Evolutionary conservation across 2,113 vertebrate species (phyloP).

Genomic region (Colaptes auratus): DNA sequence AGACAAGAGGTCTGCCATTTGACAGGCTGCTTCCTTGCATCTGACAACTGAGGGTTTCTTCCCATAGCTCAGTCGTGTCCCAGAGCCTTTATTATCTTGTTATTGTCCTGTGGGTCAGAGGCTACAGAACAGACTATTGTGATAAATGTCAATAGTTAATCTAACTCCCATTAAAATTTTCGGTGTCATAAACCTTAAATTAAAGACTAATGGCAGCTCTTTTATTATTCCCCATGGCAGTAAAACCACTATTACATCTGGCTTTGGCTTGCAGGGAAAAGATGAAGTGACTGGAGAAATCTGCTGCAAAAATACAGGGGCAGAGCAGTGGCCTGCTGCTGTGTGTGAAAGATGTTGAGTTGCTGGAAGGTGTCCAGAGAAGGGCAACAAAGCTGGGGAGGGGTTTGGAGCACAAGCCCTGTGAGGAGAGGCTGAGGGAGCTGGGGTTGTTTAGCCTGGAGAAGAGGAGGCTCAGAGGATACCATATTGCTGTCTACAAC

Average conservation of each 20-base stretch:
- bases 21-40: background rate
- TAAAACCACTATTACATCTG: slow-evolving; percentile 19
- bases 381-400: no score
- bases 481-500: no score
- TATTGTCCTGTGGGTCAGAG: slow-evolving; percentile 23
- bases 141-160: slow-evolving; percentile 56
- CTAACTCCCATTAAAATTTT: slow-evolving; percentile 57
- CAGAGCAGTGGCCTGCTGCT: background rate
- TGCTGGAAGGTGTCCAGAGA: no score
- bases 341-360: background rate
- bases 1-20: background rate
- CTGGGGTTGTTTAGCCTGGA: no score
- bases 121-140: slow-evolving; percentile 41
- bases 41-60: background rate
- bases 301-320: background rate
- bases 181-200: slow-evolving; percentile 53
- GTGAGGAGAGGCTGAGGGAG: no score
- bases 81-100: background rate
- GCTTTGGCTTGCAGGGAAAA: background rate
- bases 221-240: slow-evolving; percentile 7
- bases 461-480: no score
- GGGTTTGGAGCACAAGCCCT: no score
- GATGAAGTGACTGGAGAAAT: background rate
- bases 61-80: background rate
- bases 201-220: slow-evolving; percentile 34